Percentiles rank a stretch among this genome's conserved stretches.
These are phyloP conservation scores for Loris lydekkerianus DNA, from an alignment of 2,797 vertebrate genomes.

Conservation along the genomic window DNA sequence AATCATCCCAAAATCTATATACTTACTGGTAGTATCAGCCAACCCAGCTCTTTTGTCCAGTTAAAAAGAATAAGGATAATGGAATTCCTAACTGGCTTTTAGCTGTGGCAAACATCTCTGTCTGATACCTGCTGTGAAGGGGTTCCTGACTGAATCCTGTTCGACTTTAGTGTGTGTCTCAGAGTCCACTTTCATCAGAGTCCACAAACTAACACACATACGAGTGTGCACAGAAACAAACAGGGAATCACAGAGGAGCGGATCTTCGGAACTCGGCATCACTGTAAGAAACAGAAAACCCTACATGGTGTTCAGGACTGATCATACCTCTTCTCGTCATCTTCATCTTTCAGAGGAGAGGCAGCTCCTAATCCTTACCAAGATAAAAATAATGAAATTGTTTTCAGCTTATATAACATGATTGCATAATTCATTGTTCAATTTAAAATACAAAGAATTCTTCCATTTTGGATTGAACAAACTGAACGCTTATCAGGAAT, in stretches of 20 bases:
- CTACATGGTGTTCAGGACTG: neutral
- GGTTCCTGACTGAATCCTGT: neutral
- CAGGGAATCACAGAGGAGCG: neutral
- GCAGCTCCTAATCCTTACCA: neutral
- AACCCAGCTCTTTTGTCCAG: neutral
- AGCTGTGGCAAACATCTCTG: neutral
- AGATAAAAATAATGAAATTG: constrained; percentile 47
- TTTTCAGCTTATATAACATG: neutral
- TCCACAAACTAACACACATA: neutral
- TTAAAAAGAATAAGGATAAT: neutral
- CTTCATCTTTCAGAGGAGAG: neutral
- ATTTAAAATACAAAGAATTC: constrained; percentile 42
- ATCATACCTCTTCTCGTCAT: neutral
- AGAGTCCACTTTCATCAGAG: neutral
- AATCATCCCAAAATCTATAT: neutral
- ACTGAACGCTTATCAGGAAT: constrained; percentile 15
- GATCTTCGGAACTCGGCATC: neutral
- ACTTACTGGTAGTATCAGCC: neutral
- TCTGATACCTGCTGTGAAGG: neutral
- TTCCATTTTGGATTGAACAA: neutral
- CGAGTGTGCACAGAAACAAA: neutral
- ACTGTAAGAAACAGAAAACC: neutral
- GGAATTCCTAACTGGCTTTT: neutral
- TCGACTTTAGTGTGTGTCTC: neutral
- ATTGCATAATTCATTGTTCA: neutral